Evolutionary conservation across 2,888 invertebrate species (phyloP), one percentile per base, ranked within the genome.

Genomic region (Eumacrocentrus americanus): DNA sequence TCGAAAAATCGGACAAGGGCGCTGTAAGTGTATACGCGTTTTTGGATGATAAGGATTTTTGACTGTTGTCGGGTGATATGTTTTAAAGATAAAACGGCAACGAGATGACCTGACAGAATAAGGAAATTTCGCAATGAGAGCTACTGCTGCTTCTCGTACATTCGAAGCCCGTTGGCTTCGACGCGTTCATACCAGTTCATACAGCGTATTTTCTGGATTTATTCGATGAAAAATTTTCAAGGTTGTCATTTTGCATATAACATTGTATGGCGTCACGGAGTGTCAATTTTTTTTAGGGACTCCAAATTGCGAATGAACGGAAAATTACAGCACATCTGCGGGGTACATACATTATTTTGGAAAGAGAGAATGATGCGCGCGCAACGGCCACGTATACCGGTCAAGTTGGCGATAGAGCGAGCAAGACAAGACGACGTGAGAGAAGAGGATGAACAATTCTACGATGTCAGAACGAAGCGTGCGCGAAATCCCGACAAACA

Each of bases 401-500:
- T 52, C 9, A 18, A 16, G 12, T 48, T 6, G 11, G 35, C n/a
- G 35, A 12, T 34, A 6, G 35, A 12, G 14, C 50, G n/a, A 50
- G 35, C n/a, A 18, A 50, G 34, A 50, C 5, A 11, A 18, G 1
- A 50, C 11, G n/a, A 11, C 1, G 11, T 34, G 12, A 11, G 11
- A 16, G 3, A 16, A 20, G n/a, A 18, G 18, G 7, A 48, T 3
- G 16, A 50, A 34, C 18, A 34, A 22, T 50, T 20, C 7, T 20
- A 22, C 4, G 22, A 38, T 38, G 38, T 9, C 3, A 38, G 2
- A 20, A 29, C 2, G 12, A 35, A 23, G 37, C 14, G 20, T 52
- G 38, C 51, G 51, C 23, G 38, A 9, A 38, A 38, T 12, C 9
- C 23, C 22, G 51, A 38, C 38, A 52, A 52, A 38, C 51, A 52